Conservation (phyloP, 2,888 invertebrate species). For the Fragum fragum region DNA sequence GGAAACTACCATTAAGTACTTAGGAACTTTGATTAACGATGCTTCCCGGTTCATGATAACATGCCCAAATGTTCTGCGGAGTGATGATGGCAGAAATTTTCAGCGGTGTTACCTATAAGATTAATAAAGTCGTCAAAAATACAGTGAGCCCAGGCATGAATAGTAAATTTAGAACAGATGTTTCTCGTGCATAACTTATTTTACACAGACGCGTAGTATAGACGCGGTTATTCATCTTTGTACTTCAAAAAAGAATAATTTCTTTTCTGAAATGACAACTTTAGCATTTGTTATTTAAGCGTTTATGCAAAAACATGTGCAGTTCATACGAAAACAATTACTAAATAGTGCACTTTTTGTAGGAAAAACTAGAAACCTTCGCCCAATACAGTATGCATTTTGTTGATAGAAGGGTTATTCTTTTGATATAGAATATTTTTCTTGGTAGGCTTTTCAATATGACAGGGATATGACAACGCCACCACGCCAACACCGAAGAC, state of each 20-base stretch:
- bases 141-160: background rate
- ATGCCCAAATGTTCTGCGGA: constrained; percentile 12
- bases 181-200: background rate
- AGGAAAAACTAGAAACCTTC: too few species aligned
- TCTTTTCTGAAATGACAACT: too few species aligned
- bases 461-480: too few species aligned
- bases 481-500: too few species aligned
- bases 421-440: too few species aligned
- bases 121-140: constrained; percentile 34
- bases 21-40: constrained; percentile 26
- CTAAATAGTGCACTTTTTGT: too few species aligned
- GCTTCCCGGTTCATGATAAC: constrained; percentile 17
- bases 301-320: too few species aligned
- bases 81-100: constrained; percentile 12
- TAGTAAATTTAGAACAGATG: constrained; percentile 16
- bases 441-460: too few species aligned
- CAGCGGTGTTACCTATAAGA: constrained; percentile 28
- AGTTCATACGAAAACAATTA: too few species aligned
- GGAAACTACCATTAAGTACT: constrained; percentile 25
- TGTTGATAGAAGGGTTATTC: too few species aligned
- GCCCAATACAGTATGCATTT: too few species aligned
- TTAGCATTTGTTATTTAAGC: too few species aligned
- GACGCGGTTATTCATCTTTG: background rate
- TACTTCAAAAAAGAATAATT: background rate
- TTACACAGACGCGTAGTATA: background rate